Percentiles rank a stretch among this genome's conserved stretches.
These are phyloP conservation scores for roundworm (Caenorhabditis elegans) DNA, from an alignment of 1,140 invertebrate genomes.

Conservation along the genomic window DNA sequence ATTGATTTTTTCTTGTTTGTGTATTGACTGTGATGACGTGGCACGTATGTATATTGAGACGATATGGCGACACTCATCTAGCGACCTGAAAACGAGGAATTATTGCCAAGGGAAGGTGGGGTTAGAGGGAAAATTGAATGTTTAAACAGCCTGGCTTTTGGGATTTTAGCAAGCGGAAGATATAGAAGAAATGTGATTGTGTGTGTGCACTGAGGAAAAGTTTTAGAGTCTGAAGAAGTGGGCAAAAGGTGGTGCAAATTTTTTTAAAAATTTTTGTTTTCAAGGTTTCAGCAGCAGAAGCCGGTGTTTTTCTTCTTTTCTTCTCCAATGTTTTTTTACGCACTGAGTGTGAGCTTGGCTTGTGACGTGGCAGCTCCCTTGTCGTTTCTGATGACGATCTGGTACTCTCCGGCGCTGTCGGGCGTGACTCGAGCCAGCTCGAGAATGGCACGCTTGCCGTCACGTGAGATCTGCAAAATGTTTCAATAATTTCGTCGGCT, in stretches of 20 bases:
- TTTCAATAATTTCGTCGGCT: slow-evolving; percentile 14
- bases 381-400: slow-evolving; percentile 51
- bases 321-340: slow-evolving; percentile 44
- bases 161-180: neutral
- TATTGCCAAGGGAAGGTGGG: slow-evolving; percentile 30
- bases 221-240: neutral
- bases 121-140: neutral
- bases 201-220: too few species aligned
- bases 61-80: neutral
- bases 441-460: slow-evolving; percentile 59
- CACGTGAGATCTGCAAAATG: slow-evolving; percentile 56
- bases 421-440: slow-evolving; percentile 58
- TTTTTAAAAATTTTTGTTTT: neutral
- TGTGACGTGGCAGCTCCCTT: slow-evolving; percentile 53
- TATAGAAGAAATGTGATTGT: neutral
- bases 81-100: slow-evolving; percentile 16
- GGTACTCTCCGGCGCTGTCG: slow-evolving; percentile 56
- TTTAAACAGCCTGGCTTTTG: neutral
- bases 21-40: neutral
- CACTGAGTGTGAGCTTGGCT: slow-evolving; percentile 59
- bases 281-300: neutral
- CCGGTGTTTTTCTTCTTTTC: neutral
- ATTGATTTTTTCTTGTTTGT: neutral
- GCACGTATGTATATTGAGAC: neutral
- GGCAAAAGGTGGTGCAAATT: neutral